Percentiles rank a stretch among this genome's conserved stretches.
phyloP scores from a whole-genome alignment of 2,797 vertebrate species.

The Decapterus maruadsi region DNA sequence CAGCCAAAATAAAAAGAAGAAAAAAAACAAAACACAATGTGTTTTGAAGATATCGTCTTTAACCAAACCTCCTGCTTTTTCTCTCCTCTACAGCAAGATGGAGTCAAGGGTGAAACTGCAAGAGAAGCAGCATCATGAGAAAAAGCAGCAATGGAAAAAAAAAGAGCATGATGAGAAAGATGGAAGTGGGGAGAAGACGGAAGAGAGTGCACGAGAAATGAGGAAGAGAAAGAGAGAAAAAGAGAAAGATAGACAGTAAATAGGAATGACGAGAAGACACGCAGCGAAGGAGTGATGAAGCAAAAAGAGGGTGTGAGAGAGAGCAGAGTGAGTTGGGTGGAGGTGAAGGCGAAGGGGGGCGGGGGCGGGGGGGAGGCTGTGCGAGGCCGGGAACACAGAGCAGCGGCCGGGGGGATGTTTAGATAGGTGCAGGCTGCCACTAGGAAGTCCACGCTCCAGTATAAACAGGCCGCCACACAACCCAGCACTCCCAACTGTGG shows the following conservation, averaged over 20 bases:
- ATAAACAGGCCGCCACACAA: slow-evolving; percentile 90
- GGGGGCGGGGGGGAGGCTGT: slow-evolving; percentile 43
- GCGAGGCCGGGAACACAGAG: slow-evolving; percentile 86
- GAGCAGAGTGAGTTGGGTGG: slow-evolving; percentile 57
- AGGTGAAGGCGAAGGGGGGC: slow-evolving; percentile 25
- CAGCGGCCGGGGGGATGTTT: slow-evolving; percentile 88
- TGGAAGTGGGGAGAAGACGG: neutral
- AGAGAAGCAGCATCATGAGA: slow-evolving; percentile 41
- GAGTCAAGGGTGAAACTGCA: slow-evolving; percentile 37
- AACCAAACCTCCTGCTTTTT: slow-evolving; percentile 28
- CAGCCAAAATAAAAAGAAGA: neutral
- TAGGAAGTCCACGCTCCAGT: slow-evolving; percentile 90
- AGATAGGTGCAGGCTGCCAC: slow-evolving; percentile 92
- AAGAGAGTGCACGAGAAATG: neutral
- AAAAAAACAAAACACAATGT: neutral
- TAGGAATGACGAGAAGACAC: slow-evolving; percentile 36
- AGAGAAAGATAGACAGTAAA: slow-evolving; percentile 18
- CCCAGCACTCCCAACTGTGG: slow-evolving; percentile 88
- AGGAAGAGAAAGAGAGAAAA: slow-evolving; percentile 29
- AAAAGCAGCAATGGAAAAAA: slow-evolving; percentile 23
- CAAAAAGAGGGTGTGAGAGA: slow-evolving; percentile 71
- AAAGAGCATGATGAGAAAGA: slow-evolving; percentile 14
- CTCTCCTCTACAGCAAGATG: slow-evolving; percentile 9
- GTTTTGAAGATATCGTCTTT: neutral
- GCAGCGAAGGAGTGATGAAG: slow-evolving; percentile 56